These are phyloP conservation scores for Melanotaenia pygmaea DNA, from an alignment of 2,797 vertebrate species.

Conservation along the genomic window DNA sequence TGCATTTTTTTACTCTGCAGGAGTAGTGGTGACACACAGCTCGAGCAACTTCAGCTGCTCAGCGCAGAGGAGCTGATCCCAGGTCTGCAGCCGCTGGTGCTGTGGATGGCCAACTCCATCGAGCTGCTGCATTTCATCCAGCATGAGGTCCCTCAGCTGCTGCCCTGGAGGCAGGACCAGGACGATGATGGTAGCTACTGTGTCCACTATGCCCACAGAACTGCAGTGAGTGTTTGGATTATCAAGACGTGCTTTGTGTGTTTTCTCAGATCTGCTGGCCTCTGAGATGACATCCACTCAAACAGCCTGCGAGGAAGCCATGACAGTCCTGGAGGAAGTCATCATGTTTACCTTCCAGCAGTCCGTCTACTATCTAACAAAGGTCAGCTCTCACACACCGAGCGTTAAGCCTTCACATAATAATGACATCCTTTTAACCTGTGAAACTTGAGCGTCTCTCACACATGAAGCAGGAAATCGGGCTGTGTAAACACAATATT, in stretches of 20 bases:
- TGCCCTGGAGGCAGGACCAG: slow-evolving; percentile 74
- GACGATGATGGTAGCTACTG: slow-evolving; percentile 58
- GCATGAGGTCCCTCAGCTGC: slow-evolving; percentile 82
- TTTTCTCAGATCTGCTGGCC: slow-evolving; percentile 66
- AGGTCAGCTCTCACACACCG: slow-evolving; percentile 69
- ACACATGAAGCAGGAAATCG: slow-evolving; percentile 66
- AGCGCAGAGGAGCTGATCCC: slow-evolving; percentile 75
- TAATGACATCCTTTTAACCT: slow-evolving; percentile 8
- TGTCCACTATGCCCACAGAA: background rate
- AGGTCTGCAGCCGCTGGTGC: slow-evolving; percentile 79
- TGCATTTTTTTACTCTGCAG: slow-evolving; percentile 35
- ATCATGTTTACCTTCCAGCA: slow-evolving; percentile 90
- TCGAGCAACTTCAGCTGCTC: slow-evolving; percentile 48
- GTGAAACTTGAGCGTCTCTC: slow-evolving; percentile 22
- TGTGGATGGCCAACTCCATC: slow-evolving; percentile 87
- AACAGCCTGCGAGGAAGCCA: slow-evolving; percentile 84
- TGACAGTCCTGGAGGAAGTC: slow-evolving; percentile 87
- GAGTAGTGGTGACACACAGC: slow-evolving; percentile 36
- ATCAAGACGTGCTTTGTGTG: background rate
- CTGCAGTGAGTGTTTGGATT: background rate
- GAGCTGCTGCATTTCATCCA: slow-evolving; percentile 86
- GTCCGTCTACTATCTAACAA: slow-evolving; percentile 88
- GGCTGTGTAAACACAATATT: slow-evolving; percentile 59
- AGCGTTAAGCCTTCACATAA: background rate
- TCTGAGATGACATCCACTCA: slow-evolving; percentile 77